Base-by-base conservation (phyloP, 2,113 vertebrate genomes). In the Lutjanus erythropterus region DNA sequence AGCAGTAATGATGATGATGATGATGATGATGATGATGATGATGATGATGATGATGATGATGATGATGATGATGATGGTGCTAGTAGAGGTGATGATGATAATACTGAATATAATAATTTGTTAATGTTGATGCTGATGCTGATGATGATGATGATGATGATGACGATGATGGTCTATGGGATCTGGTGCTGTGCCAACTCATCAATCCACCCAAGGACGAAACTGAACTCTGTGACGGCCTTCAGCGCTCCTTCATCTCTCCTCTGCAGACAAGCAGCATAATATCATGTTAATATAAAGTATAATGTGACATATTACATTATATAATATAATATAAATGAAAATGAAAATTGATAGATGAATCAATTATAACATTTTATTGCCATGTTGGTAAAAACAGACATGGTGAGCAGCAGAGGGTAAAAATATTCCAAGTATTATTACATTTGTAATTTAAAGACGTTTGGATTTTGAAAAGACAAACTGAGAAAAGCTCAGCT, bases 151-250 rank as follows among this genome's bases (percentile, higher is more conserved):
- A 33, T 33, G 47, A n/a, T 31, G 60, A 23, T 9, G 66, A n/a
- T 72, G 56, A 56, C 9, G 60, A 29, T 39, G 39, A 15, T 53
- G 41, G 4, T 35, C 59, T 86, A 87, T 3, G 39, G 56, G 53
- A 6, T 5, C 55, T 21, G 52, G 5, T 62, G 69, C 16, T 82
- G 50, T 6, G 64, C n/a, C 60, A 92, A 80, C 55, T 91, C 92
- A 12, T 78, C 55, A 0, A 91, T 81, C 92, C 91, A 93, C 2
- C 80, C 29, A 50, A 93, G 87, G 71, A 93, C 7, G 76, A 77
- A 89, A 60, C 33, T 85, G 59, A 93, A 90, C 46, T 93, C 92
- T 31, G 71, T 9, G 0, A 85, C 71, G 0, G 89, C 92, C 75
- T 92, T 91, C 80, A 89, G 14, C 0, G 12, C 82, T 5, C 44